phyloP scores from a whole-genome alignment of 2,888 invertebrate species.

The Chaetogeoica ovagalla region DNA sequence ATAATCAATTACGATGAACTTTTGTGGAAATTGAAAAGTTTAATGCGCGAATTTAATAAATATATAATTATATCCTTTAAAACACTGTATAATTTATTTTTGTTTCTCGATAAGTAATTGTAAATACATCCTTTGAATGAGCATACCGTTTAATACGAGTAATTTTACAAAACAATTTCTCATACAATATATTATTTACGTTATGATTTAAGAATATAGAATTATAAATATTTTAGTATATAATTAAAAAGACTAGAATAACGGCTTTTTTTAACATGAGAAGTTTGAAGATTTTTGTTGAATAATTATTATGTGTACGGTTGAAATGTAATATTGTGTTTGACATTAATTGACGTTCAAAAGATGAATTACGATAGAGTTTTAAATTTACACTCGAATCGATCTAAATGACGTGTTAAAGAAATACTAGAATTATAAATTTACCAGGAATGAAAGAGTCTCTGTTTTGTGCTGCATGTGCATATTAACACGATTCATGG shows the following conservation, averaged over 20 bases:
- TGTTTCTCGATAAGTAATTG: background rate
- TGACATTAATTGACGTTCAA: background rate
- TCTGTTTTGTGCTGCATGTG: background rate
- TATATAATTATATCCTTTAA: slow-evolving; percentile 12
- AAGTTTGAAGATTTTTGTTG: too few species aligned
- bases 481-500: background rate
- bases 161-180: too few species aligned
- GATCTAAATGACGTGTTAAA: background rate
- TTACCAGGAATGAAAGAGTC: background rate
- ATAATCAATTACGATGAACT: slow-evolving; percentile 41
- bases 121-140: background rate
- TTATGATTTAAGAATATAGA: too few species aligned
- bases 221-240: too few species aligned
- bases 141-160: too few species aligned
- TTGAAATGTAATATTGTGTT: background rate
- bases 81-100: slow-evolving; percentile 2
- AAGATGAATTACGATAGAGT: background rate
- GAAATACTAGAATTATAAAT: background rate
- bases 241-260: too few species aligned
- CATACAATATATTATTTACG: too few species aligned
- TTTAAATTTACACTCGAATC: background rate
- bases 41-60: slow-evolving; percentile 32
- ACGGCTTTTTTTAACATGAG: too few species aligned
- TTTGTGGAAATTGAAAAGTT: slow-evolving; percentile 46
- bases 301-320: too few species aligned